These are phyloP conservation scores for Saccopteryx leptura DNA, from an alignment of 2,113 vertebrate genomes.

Conservation along the genomic window DNA sequence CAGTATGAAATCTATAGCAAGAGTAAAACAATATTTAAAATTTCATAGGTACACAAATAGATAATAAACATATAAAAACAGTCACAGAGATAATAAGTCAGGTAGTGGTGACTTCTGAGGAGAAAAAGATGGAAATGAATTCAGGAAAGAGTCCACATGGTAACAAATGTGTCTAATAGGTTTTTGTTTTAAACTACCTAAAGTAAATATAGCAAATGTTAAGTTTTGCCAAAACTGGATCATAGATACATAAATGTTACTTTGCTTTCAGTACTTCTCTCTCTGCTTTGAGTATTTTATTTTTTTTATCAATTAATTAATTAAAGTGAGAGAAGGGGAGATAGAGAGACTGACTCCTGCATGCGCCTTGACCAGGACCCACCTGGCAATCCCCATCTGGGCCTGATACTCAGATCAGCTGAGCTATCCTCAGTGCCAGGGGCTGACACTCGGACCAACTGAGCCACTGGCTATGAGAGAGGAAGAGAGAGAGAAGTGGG, in stretches of 20 bases:
- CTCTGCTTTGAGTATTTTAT: slow-evolving; percentile 38
- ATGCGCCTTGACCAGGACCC: too few relatives aligned
- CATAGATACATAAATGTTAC: not conserved
- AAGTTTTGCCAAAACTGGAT: not conserved
- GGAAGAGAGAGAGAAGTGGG: too few relatives aligned
- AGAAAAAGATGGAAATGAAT: slow-evolving; percentile 50
- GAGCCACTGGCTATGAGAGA: too few relatives aligned
- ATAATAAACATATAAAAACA: not conserved
- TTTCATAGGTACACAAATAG: not conserved
- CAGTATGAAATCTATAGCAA: not conserved
- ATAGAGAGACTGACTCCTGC: too few relatives aligned
- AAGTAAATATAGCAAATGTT: slow-evolving; percentile 25
- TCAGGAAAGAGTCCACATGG: not conserved
- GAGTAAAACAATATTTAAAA: not conserved
- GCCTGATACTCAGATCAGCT: too few relatives aligned
- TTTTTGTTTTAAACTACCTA: not conserved
- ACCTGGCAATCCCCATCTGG: too few relatives aligned
- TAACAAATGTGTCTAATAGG: not conserved
- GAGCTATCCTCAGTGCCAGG: too few relatives aligned
- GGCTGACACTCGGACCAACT: too few relatives aligned
- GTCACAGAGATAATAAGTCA: slow-evolving; percentile 3
- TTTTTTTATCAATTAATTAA: not conserved
- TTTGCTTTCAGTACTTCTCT: slow-evolving; percentile 13
- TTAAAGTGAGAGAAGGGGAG: too few relatives aligned
- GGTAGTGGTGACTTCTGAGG: not conserved